Conservation (phyloP, 2,113 vertebrate species). For the Tragelaphus scriptus region DNA sequence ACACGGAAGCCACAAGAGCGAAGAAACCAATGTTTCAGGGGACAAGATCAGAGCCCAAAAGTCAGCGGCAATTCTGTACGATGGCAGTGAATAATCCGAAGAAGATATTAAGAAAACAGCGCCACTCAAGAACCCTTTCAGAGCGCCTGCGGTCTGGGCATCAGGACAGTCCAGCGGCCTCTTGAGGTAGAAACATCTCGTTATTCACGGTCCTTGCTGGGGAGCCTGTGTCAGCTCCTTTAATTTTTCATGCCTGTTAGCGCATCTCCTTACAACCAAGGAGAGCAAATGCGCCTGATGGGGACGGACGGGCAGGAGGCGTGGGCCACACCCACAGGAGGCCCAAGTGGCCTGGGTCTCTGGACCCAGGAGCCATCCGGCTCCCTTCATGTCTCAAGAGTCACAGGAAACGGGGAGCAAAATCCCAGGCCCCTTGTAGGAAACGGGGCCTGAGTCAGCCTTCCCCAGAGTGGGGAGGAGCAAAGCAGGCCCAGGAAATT, state of each 20-base stretch:
- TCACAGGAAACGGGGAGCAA: constrained; percentile 34
- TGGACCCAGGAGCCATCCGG: not conserved
- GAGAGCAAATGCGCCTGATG: not conserved
- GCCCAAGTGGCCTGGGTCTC: not conserved
- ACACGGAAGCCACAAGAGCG: not conserved
- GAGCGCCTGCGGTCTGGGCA: not conserved
- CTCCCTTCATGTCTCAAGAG: not conserved
- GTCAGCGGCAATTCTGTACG: not conserved
- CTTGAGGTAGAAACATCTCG: constrained; percentile 33
- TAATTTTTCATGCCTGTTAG: not conserved
- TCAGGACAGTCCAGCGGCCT: not conserved
- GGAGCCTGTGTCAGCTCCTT: not conserved
- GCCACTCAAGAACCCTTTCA: not conserved
- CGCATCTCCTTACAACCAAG: constrained; percentile 2
- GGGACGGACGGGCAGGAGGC: not conserved
- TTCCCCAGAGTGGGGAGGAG: not conserved
- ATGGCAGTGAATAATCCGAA: not conserved
- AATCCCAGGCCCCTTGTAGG: constrained; percentile 36
- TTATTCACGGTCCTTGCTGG: not conserved
- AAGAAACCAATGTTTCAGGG: not conserved
- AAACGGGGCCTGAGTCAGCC: constrained; percentile 56
- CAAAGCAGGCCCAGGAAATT: not conserved
- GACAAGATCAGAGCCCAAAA: not conserved
- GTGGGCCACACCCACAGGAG: not conserved
- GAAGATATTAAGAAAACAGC: not conserved